Conservation (phyloP, 2,797 vertebrate species). For the Acestrorhynchus altus region DNA sequence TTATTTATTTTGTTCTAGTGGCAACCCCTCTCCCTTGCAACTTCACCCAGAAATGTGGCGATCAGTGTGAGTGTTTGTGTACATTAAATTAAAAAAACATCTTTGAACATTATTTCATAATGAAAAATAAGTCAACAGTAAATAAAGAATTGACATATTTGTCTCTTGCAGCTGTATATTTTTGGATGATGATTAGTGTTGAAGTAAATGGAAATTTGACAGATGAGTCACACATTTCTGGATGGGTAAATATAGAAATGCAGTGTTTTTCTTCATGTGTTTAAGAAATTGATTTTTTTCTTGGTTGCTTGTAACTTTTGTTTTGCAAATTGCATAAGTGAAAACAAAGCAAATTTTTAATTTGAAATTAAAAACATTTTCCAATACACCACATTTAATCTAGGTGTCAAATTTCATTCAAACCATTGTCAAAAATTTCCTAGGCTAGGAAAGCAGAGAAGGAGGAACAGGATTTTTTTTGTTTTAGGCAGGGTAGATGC, state of each 20-base stretch:
- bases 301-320: background rate
- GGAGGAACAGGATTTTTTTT: no score
- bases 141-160: background rate
- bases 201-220: constrained; percentile 24
- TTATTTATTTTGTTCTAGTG: background rate
- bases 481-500: no score
- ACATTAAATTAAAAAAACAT: background rate
- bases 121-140: no score
- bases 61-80: constrained; percentile 41
- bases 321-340: background rate
- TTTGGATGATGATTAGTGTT: constrained; percentile 66
- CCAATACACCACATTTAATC: no score
- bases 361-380: no score
- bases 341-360: no score
- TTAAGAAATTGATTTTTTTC: background rate
- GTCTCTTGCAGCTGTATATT: constrained; percentile 53
- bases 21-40: constrained; percentile 7
- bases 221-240: constrained; percentile 52
- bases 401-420: no score
- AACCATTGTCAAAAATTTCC: no score
- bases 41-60: constrained; percentile 32
- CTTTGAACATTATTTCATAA: background rate
- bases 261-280: background rate
- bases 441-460: no score
- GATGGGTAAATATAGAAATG: constrained; percentile 62